Conservation (phyloP, 2,797 vertebrate genomes). For the Falco concolor region DNA sequence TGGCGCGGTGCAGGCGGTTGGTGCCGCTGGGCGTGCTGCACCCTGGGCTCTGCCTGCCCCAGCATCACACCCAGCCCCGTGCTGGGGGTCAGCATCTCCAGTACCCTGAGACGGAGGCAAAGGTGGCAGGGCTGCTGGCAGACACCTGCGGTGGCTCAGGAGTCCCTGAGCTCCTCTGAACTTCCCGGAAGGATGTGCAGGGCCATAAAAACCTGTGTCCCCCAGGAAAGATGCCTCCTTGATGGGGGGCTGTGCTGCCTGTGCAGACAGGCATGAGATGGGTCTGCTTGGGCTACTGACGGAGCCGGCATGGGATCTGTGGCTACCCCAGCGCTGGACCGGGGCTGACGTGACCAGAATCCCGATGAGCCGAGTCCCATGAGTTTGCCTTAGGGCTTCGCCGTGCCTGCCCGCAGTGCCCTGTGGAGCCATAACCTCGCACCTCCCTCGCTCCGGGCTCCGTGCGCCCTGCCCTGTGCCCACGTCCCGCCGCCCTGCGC, state of each 20-base stretch:
- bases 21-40: neutral
- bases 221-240: neutral
- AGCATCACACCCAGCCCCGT: neutral
- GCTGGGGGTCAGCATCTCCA: neutral
- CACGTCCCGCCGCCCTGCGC: neutral
- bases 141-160: neutral
- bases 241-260: neutral
- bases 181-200: neutral
- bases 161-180: neutral
- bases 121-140: neutral
- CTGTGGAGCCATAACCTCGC: neutral
- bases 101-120: neutral
- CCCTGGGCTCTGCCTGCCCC: neutral
- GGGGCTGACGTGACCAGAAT: neutral
- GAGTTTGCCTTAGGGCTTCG: neutral
- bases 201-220: neutral
- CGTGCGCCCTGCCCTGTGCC: rapidly evolving
- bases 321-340: no score
- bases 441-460: neutral
- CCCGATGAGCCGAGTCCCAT: neutral
- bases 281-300: neutral
- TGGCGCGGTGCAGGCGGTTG: neutral
- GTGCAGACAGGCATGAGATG: neutral
- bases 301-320: neutral
- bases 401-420: no score